phyloP scores from a whole-genome alignment of 2,888 invertebrate genomes.

The Lepidochitona cinerea region DNA sequence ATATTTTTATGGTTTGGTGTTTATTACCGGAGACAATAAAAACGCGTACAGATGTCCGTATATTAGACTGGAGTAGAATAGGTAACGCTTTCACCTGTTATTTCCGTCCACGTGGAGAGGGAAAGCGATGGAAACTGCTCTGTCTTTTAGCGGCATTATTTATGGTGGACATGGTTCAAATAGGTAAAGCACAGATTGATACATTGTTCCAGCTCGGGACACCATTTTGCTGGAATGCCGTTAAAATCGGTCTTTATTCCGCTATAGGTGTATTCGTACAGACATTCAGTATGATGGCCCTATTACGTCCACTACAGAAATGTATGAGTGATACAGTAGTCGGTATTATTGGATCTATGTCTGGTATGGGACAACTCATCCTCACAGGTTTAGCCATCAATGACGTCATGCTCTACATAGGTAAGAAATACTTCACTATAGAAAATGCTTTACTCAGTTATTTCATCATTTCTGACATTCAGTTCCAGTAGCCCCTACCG shows the following conservation, averaged over 20 bases:
- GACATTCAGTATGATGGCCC: conserved; percentile 24
- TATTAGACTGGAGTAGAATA: conserved; percentile 9
- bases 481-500: too few relatives aligned
- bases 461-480: too few relatives aligned
- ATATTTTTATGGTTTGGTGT: conserved; percentile 6
- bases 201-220: conserved; percentile 33
- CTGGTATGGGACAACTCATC: conserved; percentile 1
- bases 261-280: conserved; percentile 20
- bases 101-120: conserved; percentile 20
- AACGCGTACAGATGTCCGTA: conserved; percentile 12
- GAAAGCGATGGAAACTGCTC: conserved; percentile 37
- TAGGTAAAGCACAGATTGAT: conserved; percentile 31
- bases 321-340: conserved; percentile 34
- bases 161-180: conserved; percentile 19
- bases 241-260: conserved; percentile 32
- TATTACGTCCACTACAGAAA: conserved; percentile 33
- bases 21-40: conserved; percentile 34
- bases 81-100: conserved; percentile 24
- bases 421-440: too few relatives aligned
- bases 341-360: conserved; percentile 12
- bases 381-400: conserved; percentile 11
- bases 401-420: conserved; percentile 12
- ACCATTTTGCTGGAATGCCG: conserved; percentile 43
- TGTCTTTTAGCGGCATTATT: conserved; percentile 24
- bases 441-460: too few relatives aligned